Conservation (phyloP, 1,140 invertebrate genomes). For the Papilio polytes region DNA sequence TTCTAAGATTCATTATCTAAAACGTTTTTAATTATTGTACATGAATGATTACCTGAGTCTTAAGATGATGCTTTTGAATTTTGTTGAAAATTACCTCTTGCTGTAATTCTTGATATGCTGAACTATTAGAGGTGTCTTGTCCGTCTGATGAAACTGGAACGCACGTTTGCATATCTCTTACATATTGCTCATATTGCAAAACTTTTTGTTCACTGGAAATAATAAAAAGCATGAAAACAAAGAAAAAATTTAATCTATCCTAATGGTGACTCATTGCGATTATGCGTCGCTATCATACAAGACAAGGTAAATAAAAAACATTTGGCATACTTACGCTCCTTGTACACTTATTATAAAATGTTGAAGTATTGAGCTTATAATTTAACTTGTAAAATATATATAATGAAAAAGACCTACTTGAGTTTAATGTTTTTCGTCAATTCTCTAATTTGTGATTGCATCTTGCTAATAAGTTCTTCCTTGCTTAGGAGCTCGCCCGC, state of each 20-base stretch:
- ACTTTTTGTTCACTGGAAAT: slow-evolving; percentile 76
- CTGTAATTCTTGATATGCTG: slow-evolving; percentile 70
- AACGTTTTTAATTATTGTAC: neutral
- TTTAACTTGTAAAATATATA: neutral
- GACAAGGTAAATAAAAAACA: no score
- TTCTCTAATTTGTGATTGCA: slow-evolving; percentile 75
- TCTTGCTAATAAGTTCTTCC: slow-evolving; percentile 74
- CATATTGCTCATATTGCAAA: slow-evolving; percentile 74
- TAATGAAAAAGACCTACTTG: slow-evolving; percentile 55
- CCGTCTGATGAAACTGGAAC: slow-evolving; percentile 57
- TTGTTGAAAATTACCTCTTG: slow-evolving; percentile 63
- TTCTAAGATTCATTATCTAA: slow-evolving; percentile 78
- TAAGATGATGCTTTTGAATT: neutral
- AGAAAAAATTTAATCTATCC: neutral
- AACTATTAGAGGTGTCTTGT: slow-evolving; percentile 61
- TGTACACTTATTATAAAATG: no score
- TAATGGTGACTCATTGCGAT: no score
- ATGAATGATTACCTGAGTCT: neutral
- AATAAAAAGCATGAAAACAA: slow-evolving; percentile 30
- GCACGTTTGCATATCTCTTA: slow-evolving; percentile 67
- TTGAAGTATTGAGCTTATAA: neutral
- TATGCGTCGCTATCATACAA: no score
- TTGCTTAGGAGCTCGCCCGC: slow-evolving; percentile 71
- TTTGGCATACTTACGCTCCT: no score
- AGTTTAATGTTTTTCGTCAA: slow-evolving; percentile 74